phyloP scores from a whole-genome alignment of 2,888 invertebrate genomes.

The Standfussiana lucernea region DNA sequence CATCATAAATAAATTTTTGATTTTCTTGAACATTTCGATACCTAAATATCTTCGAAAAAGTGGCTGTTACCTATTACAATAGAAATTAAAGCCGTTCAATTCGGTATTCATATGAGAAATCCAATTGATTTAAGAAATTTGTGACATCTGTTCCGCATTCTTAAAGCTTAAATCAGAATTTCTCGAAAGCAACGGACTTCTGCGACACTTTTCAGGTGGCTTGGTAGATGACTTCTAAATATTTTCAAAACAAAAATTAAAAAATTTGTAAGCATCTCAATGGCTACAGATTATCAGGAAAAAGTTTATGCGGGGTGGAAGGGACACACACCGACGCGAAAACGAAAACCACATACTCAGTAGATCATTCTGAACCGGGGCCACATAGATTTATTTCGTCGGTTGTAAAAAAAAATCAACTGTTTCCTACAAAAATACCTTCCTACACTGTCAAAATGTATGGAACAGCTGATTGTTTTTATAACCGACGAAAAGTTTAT shows the following conservation, averaged over 20 bases:
- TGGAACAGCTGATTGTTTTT: too few species aligned
- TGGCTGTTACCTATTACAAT: conserved; percentile 27
- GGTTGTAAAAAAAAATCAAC: too few species aligned
- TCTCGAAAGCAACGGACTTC: neutral
- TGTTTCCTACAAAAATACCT: too few species aligned
- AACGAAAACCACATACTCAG: too few species aligned
- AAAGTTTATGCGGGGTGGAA: too few species aligned
- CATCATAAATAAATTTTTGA: conserved; percentile 5
- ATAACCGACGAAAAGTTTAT: too few species aligned
- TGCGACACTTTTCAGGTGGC: neutral
- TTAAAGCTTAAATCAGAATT: neutral
- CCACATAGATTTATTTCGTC: too few species aligned
- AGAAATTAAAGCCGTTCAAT: conserved; percentile 20
- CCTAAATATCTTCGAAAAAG: conserved; percentile 28
- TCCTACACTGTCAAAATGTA: too few species aligned
- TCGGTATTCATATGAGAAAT: neutral
- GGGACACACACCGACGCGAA: too few species aligned
- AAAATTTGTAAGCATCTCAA: neutral
- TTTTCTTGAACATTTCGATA: conserved; percentile 32
- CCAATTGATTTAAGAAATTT: neutral
- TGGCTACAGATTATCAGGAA: neutral
- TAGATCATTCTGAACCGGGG: too few species aligned
- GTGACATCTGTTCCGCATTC: neutral
- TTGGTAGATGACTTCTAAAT: neutral
- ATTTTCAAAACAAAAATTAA: neutral